Evolutionary conservation across 2,888 invertebrate genomes (phyloP), one percentile per base, ranked within the genome.

Genomic region (Acrobasis consociella): DNA sequence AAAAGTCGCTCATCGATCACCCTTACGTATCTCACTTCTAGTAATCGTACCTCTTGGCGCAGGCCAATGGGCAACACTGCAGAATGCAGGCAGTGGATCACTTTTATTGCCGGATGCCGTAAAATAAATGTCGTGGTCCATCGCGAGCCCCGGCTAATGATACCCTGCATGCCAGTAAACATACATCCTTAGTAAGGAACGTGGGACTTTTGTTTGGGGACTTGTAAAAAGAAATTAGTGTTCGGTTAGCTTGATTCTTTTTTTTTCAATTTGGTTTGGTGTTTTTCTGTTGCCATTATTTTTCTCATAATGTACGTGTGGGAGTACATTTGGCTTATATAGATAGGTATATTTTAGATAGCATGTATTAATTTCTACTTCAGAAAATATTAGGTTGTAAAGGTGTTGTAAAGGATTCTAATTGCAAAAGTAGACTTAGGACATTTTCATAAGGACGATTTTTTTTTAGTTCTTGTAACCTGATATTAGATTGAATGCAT

Each of bases 21-120:
- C 22, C 22, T 22, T 22, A 22, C 3, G 3, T 22, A 22, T 22
- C 22, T 16, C 71, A 60, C 69, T 72, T 85, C 85, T 63, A 84
- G 83, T 38, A 63, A 2, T 8, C 16, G 7, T 58, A 2, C 65
- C 63, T 71, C 52, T 59, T 62, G 62, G 58, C 66, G 67, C 64
- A 66, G 80, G 75, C 71, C 78, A 77, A 67, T 74, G 82, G 82
- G 79, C 83, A 82, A 78, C 82, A 83, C 81, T 89, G 91, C 90
- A 91, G 87, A 87, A 86, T 91, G 91, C 91, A 91, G 75, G 89
- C 89, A 83, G 86, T 91, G 91, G 91, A 91, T 92, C 92, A 91
- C 91, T 92, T 92, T 92, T 91, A 92, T 91, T 82, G 89, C 91
- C 91, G 91, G 92, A 92, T 83, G 90, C 90, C 89, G 91, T 92